Conservation (phyloP, 2,113 vertebrate genomes). For the Laterallus jamaicensis region DNA sequence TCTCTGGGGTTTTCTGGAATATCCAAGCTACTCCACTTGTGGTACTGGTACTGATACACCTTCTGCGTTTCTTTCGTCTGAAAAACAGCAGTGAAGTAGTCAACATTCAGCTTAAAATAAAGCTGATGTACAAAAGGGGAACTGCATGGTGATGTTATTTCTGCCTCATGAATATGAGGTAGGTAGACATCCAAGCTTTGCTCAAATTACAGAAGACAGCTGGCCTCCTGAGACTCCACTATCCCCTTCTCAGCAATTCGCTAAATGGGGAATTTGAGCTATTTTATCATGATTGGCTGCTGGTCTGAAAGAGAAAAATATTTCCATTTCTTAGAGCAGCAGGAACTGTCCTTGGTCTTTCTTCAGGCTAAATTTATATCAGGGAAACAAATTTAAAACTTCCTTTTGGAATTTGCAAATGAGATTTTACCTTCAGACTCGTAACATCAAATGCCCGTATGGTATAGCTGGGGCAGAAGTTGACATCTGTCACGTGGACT, state of each 20-base stretch:
- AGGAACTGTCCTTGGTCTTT: neutral
- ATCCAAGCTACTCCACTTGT: slow-evolving; percentile 78
- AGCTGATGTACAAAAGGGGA: neutral
- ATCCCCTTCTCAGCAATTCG: neutral
- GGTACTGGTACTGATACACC: slow-evolving; percentile 88
- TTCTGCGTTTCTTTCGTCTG: slow-evolving; percentile 86
- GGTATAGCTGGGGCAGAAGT: slow-evolving; percentile 66
- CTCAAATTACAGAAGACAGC: neutral
- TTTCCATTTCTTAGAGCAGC: neutral
- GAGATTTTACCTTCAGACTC: slow-evolving; percentile 82
- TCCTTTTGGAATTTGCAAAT: neutral
- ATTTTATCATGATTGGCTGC: neutral
- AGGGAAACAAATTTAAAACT: neutral
- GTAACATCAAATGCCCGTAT: slow-evolving; percentile 82
- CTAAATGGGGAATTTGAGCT: neutral
- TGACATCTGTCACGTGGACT: slow-evolving; percentile 77
- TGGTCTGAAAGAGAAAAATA: neutral
- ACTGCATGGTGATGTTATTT: neutral
- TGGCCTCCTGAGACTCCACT: neutral
- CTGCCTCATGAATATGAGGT: neutral
- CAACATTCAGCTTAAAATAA: neutral
- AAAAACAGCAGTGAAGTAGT: neutral
- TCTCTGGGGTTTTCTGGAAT: slow-evolving; percentile 81
- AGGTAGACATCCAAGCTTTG: neutral
- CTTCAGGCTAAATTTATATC: neutral